phyloP scores from a whole-genome alignment of 2,113 vertebrate species.

The Saimiri boliviensis region DNA sequence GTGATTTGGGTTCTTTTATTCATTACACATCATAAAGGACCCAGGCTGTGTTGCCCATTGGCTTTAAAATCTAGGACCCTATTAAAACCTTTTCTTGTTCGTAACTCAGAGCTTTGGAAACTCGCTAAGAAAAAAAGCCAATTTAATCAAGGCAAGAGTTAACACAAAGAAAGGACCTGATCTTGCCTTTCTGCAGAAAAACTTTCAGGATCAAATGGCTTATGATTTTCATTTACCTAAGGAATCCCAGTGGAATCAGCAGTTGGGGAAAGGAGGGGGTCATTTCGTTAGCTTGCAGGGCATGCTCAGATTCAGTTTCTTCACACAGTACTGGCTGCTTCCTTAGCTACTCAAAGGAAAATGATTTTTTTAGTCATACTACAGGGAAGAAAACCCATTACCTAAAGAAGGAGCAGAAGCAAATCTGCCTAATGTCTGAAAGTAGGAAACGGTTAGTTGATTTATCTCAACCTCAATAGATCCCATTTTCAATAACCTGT shows the following conservation, averaged over 20 bases:
- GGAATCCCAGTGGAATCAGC: not conserved
- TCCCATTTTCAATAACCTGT: not conserved
- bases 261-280: not conserved
- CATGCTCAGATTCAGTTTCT: conserved; percentile 9
- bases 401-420: not conserved
- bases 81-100: conserved; percentile 83
- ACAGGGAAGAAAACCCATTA: not conserved
- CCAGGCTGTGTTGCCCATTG: conserved; percentile 76
- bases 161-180: not conserved
- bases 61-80: conserved; percentile 84
- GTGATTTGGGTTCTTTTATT: conserved; percentile 83
- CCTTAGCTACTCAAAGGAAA: conserved; percentile 68
- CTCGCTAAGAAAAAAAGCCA: conserved; percentile 63
- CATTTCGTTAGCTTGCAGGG: not conserved
- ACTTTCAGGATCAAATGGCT: conserved; percentile 73
- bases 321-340: conserved; percentile 1
- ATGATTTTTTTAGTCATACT: conserved; percentile 38
- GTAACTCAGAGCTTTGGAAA: conserved; percentile 80
- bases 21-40: conserved; percentile 81
- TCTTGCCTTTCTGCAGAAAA: conserved; percentile 67
- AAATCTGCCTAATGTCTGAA: not conserved
- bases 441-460: not conserved
- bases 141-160: conserved; percentile 67
- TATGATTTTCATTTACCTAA: conserved; percentile 70
- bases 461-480: not conserved